Evolutionary conservation across 2,113 vertebrate genomes (phyloP).

Genomic region (Donacobius atricapilla): DNA sequence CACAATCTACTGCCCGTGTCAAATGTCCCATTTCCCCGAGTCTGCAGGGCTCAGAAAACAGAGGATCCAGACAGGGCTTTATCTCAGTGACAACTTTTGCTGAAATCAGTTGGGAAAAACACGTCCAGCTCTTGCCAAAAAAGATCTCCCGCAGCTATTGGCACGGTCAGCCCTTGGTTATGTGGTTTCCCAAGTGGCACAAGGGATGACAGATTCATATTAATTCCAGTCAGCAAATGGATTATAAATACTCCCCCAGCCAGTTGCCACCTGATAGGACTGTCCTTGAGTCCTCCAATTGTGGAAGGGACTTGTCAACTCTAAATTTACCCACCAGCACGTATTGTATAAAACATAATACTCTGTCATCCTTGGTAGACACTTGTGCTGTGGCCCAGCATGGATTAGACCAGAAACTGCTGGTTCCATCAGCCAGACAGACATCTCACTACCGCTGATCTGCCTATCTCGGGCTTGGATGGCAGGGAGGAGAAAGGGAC

Average conservation of each 20-base stretch:
- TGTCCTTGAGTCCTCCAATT: conserved; percentile 56
- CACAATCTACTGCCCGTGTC: background rate
- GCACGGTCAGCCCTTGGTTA: background rate
- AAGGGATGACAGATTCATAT: conserved; percentile 69
- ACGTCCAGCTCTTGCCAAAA: conserved; percentile 7
- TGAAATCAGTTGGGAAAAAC: background rate
- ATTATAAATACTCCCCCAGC: conserved; percentile 68
- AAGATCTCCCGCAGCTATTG: conserved; percentile 10
- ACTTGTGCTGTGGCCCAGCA: background rate
- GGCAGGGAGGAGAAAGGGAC: conserved; percentile 26
- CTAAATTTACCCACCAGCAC: conserved; percentile 64
- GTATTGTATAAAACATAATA: conserved; percentile 33
- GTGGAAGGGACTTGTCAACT: conserved; percentile 64
- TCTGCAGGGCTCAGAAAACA: background rate
- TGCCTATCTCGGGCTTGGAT: background rate
- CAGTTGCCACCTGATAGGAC: conserved; percentile 68
- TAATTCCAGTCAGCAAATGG: conserved; percentile 69
- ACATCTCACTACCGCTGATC: conserved; percentile 28
- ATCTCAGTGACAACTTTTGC: conserved; percentile 22
- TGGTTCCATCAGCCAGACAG: conserved; percentile 15
- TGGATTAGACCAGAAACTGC: conserved; percentile 20
- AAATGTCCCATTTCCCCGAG: background rate
- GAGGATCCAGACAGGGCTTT: conserved; percentile 1
- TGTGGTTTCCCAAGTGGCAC: conserved; percentile 26
- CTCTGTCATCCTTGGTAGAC: background rate